Percentiles rank a stretch among this genome's conserved stretches.
These are phyloP conservation scores for Scaptomyza caliginosa DNA, from an alignment of 2,888 invertebrate species.

Conservation along the genomic window DNA sequence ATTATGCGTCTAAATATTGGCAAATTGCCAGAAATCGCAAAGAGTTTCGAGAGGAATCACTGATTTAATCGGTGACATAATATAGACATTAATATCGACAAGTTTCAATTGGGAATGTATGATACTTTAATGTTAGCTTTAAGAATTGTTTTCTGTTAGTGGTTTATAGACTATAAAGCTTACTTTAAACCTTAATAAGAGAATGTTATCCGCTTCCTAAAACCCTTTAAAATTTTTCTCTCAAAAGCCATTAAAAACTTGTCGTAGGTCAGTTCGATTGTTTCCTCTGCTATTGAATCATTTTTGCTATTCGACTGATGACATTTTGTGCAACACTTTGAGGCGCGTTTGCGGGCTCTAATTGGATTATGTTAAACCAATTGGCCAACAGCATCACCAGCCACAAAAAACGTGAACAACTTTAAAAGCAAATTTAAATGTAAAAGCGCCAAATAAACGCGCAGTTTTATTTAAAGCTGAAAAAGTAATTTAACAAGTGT, in stretches of 20 bases:
- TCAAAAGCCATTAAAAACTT: not conserved
- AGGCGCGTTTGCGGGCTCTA: constrained; percentile 31
- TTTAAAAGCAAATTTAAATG: not conserved
- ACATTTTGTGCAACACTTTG: constrained; percentile 32
- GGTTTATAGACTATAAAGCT: not conserved
- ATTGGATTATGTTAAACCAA: constrained; percentile 38
- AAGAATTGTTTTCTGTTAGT: too few relatives aligned
- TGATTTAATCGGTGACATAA: constrained; percentile 40
- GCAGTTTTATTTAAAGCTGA: not conserved
- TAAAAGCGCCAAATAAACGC: too few relatives aligned
- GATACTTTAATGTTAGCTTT: not conserved
- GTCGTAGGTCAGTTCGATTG: not conserved
- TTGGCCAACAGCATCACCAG: constrained; percentile 26
- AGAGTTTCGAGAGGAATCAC: constrained; percentile 33
- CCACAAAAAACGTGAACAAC: not conserved
- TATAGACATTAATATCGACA: not conserved
- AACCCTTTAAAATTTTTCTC: not conserved
- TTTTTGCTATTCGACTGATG: constrained; percentile 10
- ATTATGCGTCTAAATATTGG: constrained; percentile 57
- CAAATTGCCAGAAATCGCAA: constrained; percentile 47
- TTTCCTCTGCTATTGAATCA: constrained; percentile 1
- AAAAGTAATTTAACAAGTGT: constrained; percentile 4
- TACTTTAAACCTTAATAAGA: not conserved
- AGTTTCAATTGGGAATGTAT: not conserved
- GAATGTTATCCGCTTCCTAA: too few relatives aligned